Evolutionary conservation across 1,140 invertebrate species (phyloP), one percentile per base, ranked within the genome.

Genomic region (Dreissena rostriformis): DNA sequence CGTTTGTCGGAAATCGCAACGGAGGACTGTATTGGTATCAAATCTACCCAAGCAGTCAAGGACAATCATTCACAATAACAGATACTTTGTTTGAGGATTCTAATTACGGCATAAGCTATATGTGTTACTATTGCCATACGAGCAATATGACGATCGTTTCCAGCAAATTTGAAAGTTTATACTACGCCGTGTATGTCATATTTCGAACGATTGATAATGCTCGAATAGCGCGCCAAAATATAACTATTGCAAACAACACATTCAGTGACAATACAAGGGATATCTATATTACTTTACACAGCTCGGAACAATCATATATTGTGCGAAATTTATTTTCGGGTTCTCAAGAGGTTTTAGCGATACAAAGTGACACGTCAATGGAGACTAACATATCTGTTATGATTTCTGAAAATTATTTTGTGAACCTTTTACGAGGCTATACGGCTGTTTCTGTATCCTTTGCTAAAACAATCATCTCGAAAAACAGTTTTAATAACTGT

Each of bases 401-500:
- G 11, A 24, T 61, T 61, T 19, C 22, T 61, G 57, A 24, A 61
- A 61, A 61, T 24, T n/a, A 4, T n/a, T 61, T 61, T 61, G 22
- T 39, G 4, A 61, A 61, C 57, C 17, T n/a, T 24, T 61, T 19
- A 61, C 57, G 22, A n/a, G 57, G 57, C 22, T 24, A 61, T 61
- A 24, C 17, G 17, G 17, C 17, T 5, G 17, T n/a, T 61, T 61
- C 57, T 19, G 57, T 61, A 61, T 61, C 57, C 22, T n/a, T 24
- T n/a, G 17, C 12, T 2, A 61, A 61, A 61, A 61, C 22, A 28
- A 24, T 24, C 19, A 26, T 74, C 19, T 19, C 26, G 14, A 74
- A 74, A 0, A 22, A 17, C 39, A 74, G n/a, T 12, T 74, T 74
- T 61, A 15, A 19, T 55, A 74, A 74, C 57, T 26, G 53, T 28